A percentile compares a stretch with the other conserved stretches of the same genome.
Evolutionary conservation across 2,888 invertebrate genomes (phyloP).

Genomic region (Polyommatus iphigenia): DNA sequence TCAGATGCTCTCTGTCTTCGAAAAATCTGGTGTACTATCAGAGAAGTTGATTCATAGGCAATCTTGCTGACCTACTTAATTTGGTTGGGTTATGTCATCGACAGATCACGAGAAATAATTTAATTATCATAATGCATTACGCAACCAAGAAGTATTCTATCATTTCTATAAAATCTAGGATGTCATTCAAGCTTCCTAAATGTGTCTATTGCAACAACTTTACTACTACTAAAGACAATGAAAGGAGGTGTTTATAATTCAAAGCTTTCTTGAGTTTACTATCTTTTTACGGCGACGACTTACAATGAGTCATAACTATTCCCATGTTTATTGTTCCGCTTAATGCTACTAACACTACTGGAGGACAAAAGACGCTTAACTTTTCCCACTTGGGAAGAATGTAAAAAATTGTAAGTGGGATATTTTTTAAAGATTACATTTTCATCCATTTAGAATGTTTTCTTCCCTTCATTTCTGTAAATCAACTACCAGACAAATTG

Average conservation of each 20-base stretch:
- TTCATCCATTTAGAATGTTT: no score
- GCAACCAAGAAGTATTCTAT: background rate
- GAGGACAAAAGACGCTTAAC: slow-evolving; percentile 23
- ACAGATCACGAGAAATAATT: no score
- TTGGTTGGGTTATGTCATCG: no score
- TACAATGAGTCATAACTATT: slow-evolving; percentile 30
- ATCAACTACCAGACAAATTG: background rate
- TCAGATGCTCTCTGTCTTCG: no score
- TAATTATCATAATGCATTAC: no score
- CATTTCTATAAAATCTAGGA: background rate
- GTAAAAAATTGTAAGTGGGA: background rate
- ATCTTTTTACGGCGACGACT: slow-evolving; percentile 25
- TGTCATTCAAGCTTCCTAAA: slow-evolving; percentile 19
- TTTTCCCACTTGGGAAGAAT: slow-evolving; percentile 5
- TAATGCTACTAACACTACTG: slow-evolving; percentile 15
- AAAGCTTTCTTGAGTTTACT: slow-evolving; percentile 28
- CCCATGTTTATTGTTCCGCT: slow-evolving; percentile 24
- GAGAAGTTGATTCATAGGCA: no score
- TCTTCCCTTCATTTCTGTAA: background rate
- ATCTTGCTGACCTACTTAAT: no score
- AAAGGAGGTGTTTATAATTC: slow-evolving; percentile 29
- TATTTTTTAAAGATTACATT: background rate
- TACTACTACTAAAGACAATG: background rate
- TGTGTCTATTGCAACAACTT: slow-evolving; percentile 7
- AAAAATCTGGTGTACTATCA: no score